Percentiles rank a stretch among this genome's conserved stretches.
Conservation (phyloP, 2,888 invertebrate genomes). For the Machimus rusticus region DNA sequence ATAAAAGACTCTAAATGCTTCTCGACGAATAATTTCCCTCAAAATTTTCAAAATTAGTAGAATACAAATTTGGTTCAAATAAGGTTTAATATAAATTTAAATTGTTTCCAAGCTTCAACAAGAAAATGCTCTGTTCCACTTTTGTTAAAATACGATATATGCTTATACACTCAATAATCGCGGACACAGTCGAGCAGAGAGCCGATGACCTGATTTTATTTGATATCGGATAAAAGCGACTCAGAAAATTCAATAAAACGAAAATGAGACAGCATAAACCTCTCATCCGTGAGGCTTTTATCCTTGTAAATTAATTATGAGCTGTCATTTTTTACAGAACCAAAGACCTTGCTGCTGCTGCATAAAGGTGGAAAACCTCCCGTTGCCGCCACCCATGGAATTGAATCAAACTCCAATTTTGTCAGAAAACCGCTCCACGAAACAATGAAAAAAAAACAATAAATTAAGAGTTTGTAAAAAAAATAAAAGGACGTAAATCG, state of each 20-base stretch:
- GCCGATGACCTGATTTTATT: neutral
- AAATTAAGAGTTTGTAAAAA: neutral
- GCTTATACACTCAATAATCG: neutral
- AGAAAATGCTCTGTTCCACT: neutral
- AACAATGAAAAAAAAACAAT: neutral
- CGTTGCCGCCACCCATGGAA: neutral
- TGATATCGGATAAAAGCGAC: neutral
- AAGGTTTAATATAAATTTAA: neutral
- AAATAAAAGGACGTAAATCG: neutral
- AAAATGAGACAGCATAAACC: neutral
- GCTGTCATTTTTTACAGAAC: neutral
- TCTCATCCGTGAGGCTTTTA: neutral
- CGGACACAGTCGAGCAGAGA: neutral
- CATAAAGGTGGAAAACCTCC: neutral
- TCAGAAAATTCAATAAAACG: neutral
- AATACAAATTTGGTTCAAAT: no score
- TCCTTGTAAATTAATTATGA: conserved; percentile 14
- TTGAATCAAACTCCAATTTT: neutral
- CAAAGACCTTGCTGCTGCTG: neutral
- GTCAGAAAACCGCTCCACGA: neutral
- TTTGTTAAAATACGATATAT: neutral
- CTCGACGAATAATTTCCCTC: no score
- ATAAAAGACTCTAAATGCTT: no score
- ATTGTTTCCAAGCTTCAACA: neutral
- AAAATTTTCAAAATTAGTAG: no score